A percentile compares a stretch with the other conserved stretches of the same genome.
These are phyloP conservation scores for Mesoligia furuncula DNA, from an alignment of 2,888 invertebrate genomes.

Conservation along the genomic window DNA sequence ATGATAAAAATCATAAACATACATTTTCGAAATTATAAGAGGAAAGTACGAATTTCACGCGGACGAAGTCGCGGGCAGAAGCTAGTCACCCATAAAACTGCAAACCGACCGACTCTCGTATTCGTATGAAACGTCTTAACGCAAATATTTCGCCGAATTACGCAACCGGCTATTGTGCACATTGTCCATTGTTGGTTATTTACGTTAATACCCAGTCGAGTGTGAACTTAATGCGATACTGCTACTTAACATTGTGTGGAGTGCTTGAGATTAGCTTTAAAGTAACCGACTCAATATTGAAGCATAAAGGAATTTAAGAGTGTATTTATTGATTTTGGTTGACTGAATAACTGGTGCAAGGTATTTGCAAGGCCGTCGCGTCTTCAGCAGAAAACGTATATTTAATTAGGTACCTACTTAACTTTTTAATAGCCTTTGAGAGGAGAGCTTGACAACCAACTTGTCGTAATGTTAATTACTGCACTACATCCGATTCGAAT, in stretches of 20 bases:
- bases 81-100: neutral
- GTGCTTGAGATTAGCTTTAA: constrained; percentile 55
- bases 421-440: neutral
- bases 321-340: constrained; percentile 2
- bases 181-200: constrained; percentile 58
- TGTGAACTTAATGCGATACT: constrained; percentile 66
- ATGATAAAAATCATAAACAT: no score
- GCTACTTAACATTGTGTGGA: constrained; percentile 47
- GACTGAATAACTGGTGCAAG: neutral
- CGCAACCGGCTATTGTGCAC: constrained; percentile 55
- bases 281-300: constrained; percentile 39
- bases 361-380: neutral
- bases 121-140: constrained; percentile 38
- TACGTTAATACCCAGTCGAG: constrained; percentile 56
- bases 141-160: constrained; percentile 53
- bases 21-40: no score
- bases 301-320: neutral
- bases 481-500: no score
- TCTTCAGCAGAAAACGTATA: neutral
- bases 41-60: no score
- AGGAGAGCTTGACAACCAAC: neutral
- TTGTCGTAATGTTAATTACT: no score
- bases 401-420: neutral
- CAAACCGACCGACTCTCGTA: neutral
- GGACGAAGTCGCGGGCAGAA: no score